Evolutionary conservation across 2,113 vertebrate species (phyloP).

Genomic region (Accipiter virgatus): DNA sequence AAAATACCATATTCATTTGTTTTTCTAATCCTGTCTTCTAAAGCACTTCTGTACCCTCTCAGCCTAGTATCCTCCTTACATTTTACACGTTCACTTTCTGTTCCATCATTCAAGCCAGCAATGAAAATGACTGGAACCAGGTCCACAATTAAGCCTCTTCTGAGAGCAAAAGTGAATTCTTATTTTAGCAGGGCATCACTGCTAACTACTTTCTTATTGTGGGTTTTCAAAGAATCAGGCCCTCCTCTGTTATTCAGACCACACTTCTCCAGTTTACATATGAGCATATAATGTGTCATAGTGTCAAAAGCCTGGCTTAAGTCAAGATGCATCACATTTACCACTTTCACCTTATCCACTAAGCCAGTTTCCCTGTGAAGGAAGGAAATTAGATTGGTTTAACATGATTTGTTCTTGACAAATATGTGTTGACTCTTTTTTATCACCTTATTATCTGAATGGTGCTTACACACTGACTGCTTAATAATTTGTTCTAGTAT

Average conservation of each 20-base stretch:
- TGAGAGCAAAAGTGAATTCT: background rate
- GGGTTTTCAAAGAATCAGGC: background rate
- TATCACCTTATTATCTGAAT: slow-evolving; percentile 24
- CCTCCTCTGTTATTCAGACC: background rate
- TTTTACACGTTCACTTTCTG: background rate
- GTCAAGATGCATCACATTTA: background rate
- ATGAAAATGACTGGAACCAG: background rate
- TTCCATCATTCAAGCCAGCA: background rate
- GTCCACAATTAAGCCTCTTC: background rate
- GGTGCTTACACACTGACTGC: background rate
- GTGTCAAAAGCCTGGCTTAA: background rate
- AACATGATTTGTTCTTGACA: slow-evolving; percentile 7
- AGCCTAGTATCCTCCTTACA: background rate
- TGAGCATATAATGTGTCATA: background rate
- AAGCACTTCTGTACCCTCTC: background rate
- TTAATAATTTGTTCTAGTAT: slow-evolving; percentile 12
- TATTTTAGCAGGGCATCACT: background rate
- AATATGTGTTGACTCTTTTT: slow-evolving; percentile 8
- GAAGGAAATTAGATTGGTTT: slow-evolving; percentile 16
- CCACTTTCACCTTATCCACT: background rate
- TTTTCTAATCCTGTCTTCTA: background rate
- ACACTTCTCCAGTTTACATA: background rate
- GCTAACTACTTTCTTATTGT: background rate
- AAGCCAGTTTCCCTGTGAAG: background rate
- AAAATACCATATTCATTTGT: background rate